Evolutionary conservation across 2,797 vertebrate species (phyloP).

Genomic region (Garrulus glandarius): DNA sequence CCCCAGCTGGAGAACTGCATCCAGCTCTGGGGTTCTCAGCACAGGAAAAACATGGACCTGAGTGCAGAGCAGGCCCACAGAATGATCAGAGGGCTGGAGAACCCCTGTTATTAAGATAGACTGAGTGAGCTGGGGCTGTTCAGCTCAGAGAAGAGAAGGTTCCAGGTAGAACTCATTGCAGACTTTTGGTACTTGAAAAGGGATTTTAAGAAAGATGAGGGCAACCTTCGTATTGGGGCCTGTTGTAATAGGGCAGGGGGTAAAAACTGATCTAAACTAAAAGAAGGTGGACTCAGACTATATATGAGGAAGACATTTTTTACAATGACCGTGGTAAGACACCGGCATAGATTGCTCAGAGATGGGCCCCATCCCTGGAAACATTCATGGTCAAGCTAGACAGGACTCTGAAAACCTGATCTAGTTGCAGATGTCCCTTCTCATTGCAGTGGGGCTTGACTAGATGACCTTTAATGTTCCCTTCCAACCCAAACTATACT

Average conservation of each 20-base stretch:
- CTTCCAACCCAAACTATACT: not conserved
- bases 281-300: not conserved
- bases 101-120: not conserved
- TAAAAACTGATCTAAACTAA: not conserved
- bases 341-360: not conserved
- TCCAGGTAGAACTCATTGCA: not conserved
- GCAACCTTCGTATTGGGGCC: too few relatives aligned
- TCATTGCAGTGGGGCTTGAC: not conserved
- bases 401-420: not conserved
- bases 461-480: not conserved
- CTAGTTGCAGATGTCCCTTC: not conserved
- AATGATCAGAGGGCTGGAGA: not conserved
- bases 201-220: not conserved
- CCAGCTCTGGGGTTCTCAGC: too few relatives aligned
- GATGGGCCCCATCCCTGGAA: not conserved
- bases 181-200: not conserved
- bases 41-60: not conserved
- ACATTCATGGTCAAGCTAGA: not conserved
- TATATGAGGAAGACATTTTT: not conserved
- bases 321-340: not conserved
- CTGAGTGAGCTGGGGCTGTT: not conserved
- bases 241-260: not conserved
- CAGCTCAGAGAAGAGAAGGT: not conserved
- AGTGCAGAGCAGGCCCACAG: not conserved
- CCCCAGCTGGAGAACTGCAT: not conserved